phyloP scores from a whole-genome alignment of 2,113 vertebrate species.

The Pyxicephalus adspersus region DNA sequence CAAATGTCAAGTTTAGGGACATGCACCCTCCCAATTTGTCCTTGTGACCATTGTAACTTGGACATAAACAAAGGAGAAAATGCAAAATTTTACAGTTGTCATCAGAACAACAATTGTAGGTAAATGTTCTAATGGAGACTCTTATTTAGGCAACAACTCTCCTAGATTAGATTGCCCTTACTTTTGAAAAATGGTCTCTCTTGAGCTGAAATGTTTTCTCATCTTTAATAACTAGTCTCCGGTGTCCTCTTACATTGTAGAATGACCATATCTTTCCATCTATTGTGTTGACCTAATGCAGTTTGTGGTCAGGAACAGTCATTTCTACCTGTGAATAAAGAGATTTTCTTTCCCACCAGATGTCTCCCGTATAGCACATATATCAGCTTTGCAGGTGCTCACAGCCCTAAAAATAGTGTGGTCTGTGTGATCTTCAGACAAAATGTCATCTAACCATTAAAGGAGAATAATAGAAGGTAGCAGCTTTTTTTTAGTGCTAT shows the following conservation, averaged over 20 bases:
- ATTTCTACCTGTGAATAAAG: slow-evolving; percentile 60
- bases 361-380: slow-evolving; percentile 57
- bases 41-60: no score
- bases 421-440: slow-evolving; percentile 58
- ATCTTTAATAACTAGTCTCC: background rate
- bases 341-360: slow-evolving; percentile 61
- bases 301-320: slow-evolving; percentile 39
- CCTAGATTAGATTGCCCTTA: no score
- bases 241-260: background rate
- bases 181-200: no score
- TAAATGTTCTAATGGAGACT: no score
- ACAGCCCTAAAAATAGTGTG: slow-evolving; percentile 57
- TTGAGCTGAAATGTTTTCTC: background rate
- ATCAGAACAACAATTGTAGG: no score
- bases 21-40: no score
- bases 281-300: slow-evolving; percentile 50
- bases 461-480: slow-evolving; percentile 50
- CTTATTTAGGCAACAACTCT: no score
- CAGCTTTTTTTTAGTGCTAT: slow-evolving; percentile 36
- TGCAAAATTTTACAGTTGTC: no score
- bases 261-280: background rate
- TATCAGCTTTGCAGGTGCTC: slow-evolving; percentile 61
- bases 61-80: no score
- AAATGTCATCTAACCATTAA: slow-evolving; percentile 56
- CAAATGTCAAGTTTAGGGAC: no score